Percentiles rank a stretch among this genome's conserved stretches.
Evolutionary conservation across 30 jellyfish, hydroid and myxozoan species (phyloP).

Genomic region (Cassiopea andromeda): DNA sequence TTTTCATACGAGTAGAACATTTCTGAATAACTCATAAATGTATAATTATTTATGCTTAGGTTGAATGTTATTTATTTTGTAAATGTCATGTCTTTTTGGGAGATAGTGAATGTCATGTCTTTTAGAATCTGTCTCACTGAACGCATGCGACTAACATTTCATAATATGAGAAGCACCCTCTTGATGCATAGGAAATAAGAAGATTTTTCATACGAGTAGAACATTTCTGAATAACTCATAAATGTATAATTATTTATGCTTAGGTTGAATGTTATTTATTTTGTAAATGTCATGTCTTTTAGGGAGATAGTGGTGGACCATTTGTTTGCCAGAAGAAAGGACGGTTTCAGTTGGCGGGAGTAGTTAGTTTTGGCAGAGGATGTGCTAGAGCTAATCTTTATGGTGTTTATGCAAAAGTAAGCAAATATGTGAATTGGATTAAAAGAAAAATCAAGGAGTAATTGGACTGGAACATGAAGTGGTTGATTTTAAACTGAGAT

Average conservation of each 20-base stretch:
- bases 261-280: background rate
- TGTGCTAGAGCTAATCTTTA: slow-evolving; percentile 28
- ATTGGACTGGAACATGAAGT: too few species aligned
- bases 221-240: too few species aligned
- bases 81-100: slow-evolving; percentile 7
- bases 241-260: background rate
- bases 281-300: background rate
- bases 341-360: slow-evolving; percentile 45
- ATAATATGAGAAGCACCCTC: too few species aligned
- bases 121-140: too few species aligned
- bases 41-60: background rate
- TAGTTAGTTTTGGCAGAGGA: slow-evolving; percentile 63
- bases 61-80: background rate
- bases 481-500: too few species aligned
- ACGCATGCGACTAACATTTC: too few species aligned
- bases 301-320: slow-evolving; percentile 78
- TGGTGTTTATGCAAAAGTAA: slow-evolving; percentile 48
- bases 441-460: slow-evolving; percentile 16
- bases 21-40: too few species aligned
- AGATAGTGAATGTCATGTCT: too few species aligned
- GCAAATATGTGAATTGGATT: slow-evolving; percentile 51
- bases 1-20: too few species aligned
- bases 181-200: too few species aligned
- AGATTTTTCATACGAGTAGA: too few species aligned
- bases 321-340: slow-evolving; percentile 46